Evolutionary conservation across 1,140 invertebrate genomes (phyloP).

Genomic region (Apis cerana): DNA sequence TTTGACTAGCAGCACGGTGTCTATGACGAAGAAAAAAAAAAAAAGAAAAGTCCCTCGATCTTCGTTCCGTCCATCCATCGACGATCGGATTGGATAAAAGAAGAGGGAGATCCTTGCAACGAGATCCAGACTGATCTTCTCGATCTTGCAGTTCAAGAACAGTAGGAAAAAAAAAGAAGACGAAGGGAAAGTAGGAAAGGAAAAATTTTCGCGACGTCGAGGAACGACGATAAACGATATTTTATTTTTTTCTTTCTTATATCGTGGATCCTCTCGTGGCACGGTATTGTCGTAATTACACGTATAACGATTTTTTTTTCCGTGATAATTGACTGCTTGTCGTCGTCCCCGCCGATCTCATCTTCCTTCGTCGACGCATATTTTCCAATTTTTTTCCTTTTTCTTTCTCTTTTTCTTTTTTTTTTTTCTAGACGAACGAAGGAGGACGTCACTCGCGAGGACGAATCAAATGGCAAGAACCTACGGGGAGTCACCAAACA

Average conservation of each 20-base stretch:
- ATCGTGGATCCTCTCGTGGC: slow-evolving; percentile 32
- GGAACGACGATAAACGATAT: slow-evolving; percentile 7
- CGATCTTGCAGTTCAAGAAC: background rate
- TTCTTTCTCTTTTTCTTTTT: too few relatives aligned
- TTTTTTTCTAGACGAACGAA: background rate
- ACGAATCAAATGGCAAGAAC: slow-evolving; percentile 68
- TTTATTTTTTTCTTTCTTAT: background rate
- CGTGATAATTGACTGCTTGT: slow-evolving; percentile 76
- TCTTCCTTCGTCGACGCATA: slow-evolving; percentile 9
- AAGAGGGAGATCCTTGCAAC: background rate
- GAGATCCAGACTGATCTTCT: slow-evolving; percentile 38
- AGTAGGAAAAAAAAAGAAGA: slow-evolving; percentile 16
- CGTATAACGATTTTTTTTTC: slow-evolving; percentile 54
- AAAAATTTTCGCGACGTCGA: slow-evolving; percentile 34
- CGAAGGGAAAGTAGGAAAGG: slow-evolving; percentile 15
- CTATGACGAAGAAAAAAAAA: background rate
- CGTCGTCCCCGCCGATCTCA: slow-evolving; percentile 40
- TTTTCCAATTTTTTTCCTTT: background rate
- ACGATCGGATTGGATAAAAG: background rate
- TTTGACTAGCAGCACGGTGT: slow-evolving; percentile 77
- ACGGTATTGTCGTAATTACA: slow-evolving; percentile 71
- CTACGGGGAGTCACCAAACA: slow-evolving; percentile 50
- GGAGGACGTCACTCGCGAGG: slow-evolving; percentile 19
- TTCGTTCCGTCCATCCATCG: background rate
- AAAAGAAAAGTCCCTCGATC: slow-evolving; percentile 29